phyloP scores from a whole-genome alignment of 2,113 vertebrate genomes.

The Mystacornis crossleyi region DNA sequence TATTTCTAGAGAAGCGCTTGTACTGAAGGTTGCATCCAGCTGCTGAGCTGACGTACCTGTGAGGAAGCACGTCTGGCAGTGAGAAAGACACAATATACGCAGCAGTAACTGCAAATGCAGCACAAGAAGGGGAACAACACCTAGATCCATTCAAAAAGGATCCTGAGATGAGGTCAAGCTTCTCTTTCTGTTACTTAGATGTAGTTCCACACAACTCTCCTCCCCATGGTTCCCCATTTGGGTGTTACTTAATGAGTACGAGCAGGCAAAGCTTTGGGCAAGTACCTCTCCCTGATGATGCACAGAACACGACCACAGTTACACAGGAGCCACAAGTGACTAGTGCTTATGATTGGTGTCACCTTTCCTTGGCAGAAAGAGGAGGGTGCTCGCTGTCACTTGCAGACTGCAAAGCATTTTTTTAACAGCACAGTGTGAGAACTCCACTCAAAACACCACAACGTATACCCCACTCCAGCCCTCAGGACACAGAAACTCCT shows the following conservation, averaged over 20 bases:
- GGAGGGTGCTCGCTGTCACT: not conserved
- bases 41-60: constrained; percentile 97
- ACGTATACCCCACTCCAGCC: rapidly evolving
- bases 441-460: not conserved
- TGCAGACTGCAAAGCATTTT: not conserved
- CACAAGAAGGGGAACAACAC: not conserved
- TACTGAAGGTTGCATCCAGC: constrained; percentile 95
- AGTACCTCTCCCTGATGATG: not conserved
- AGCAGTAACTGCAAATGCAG: not conserved
- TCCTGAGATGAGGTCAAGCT: not conserved
- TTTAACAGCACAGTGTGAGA: not conserved
- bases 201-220: not conserved
- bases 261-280: not conserved
- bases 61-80: not conserved
- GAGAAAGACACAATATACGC: not conserved
- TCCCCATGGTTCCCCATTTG: not conserved
- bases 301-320: rapidly evolving
- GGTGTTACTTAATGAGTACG: rapidly evolving
- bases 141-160: not conserved
- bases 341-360: not conserved
- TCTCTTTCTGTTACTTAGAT: not conserved
- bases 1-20: constrained; percentile 92
- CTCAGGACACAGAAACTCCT: not conserved
- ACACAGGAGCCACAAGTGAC: not conserved
- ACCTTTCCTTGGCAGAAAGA: not conserved